phyloP scores from a whole-genome alignment of 2,113 vertebrate species.

The Anolis sagrei region DNA sequence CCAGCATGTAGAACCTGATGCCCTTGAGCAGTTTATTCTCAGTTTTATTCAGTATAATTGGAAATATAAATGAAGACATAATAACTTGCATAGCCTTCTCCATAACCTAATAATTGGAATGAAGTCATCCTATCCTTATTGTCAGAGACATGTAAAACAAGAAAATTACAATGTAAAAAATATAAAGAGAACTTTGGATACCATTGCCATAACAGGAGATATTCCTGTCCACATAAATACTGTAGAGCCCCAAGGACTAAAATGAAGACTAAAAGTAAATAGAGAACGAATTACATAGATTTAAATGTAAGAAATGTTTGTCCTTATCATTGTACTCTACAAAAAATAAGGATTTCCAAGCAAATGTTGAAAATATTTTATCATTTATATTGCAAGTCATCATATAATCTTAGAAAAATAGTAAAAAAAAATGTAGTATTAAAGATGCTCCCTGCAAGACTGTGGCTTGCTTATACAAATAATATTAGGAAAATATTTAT shows the following conservation, averaged over 20 bases:
- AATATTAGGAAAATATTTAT: slow-evolving; percentile 11
- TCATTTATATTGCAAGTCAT: background rate
- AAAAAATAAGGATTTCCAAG: slow-evolving; percentile 15
- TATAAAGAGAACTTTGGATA: background rate
- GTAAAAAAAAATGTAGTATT: background rate
- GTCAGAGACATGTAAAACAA: background rate
- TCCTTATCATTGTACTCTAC: background rate
- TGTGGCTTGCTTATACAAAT: background rate
- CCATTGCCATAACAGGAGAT: background rate
- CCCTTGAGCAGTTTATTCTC: background rate
- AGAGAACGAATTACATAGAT: background rate
- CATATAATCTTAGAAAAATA: background rate
- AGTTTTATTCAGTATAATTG: slow-evolving; percentile 5
- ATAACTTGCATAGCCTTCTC: slow-evolving; percentile 4
- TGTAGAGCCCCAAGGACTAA: slow-evolving; percentile 1
- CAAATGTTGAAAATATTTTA: background rate
- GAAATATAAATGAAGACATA: slow-evolving; percentile 19
- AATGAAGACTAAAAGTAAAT: background rate
- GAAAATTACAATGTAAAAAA: background rate
- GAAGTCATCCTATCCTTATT: background rate
- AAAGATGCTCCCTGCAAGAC: background rate
- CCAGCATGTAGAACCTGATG: background rate
- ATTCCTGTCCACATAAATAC: background rate
- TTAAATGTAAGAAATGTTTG: background rate
- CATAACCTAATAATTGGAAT: slow-evolving; percentile 11